Evolutionary conservation across 2,888 invertebrate genomes (phyloP), one percentile per base, ranked within the genome.

Genomic region (Cremastinae sp.): DNA sequence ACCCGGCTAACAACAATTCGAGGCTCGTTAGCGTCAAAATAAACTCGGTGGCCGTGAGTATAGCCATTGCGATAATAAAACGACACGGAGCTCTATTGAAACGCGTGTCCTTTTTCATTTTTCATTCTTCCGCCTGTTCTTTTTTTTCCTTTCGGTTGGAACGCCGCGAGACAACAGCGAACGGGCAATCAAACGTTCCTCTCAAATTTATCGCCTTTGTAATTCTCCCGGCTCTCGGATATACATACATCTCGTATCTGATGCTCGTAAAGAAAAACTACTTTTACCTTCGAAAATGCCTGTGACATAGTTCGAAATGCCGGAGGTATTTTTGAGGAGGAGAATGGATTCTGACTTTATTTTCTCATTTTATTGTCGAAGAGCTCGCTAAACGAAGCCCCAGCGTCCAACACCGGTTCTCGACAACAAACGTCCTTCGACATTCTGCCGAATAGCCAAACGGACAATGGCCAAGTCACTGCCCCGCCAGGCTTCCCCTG

Each of bases 31-130:
- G 83, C 79, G 87, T 88, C 61, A 86, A 84, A 78, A 84, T 89
- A 71, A 89, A 88, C 83, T 89, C 89, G 65, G 82, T 86, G 62
- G 84, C 89, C 56, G 89, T 89, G 83, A 87, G 88, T 83, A 56
- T 58, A 64, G 45, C 58, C 4, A 43, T 53, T 12, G 39, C 56
- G 43, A 66, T 45, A 22, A 28, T 28, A 28, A 28, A 28, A 28
- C 28, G 28, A 2, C 7, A 28, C 56, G 16, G 12, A 55, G 20
- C 9, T 20, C 4, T 53, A n/a, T 39, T 39, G 14, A 61, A 66
- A 53, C 35, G 16, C 43, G 28, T 55, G n/a, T 28, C 5, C 28
- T 28, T 28, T 28, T 28, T 28, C 28, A 28, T 28, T 28, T 28
- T 28, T 28, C 28, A 28, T 28, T 28, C 28, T 28, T 28, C 28